Base-by-base conservation (phyloP, 2,797 vertebrate species). In the Florisuga fusca region DNA sequence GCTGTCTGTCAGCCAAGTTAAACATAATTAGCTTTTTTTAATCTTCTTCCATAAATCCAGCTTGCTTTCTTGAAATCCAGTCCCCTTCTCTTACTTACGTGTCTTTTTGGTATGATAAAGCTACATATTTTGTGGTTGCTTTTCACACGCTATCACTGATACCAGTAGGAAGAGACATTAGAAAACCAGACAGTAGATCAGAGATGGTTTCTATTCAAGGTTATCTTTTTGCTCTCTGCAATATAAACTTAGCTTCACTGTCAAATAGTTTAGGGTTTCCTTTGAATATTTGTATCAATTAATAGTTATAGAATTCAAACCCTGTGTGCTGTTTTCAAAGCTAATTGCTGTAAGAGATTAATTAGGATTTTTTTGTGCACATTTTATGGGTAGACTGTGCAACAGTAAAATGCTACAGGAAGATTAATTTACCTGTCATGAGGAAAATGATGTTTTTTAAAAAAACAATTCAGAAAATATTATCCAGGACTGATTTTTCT, bases 1-100 rank as follows among this genome's bases (percentile, higher is more conserved):
- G 88, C 74, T 91, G 84, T 87, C 93, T 86, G 71, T 79, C 91
- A 92, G 96, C 95, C 94, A 96, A 96, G 89, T 77, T 92, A 96
- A 97, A 96, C 89, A 96, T 92, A 95, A 96, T 94, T 94, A 91
- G 84, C 71, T 94, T 93, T 96, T 96, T 96, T 95, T 83, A 93
- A 96, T 96, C 94, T 95, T 93, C 83, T 57, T 91, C 67, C 77
- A 90, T 93, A 96, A 95, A 96, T 94, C 84, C 87, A 92, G 68
- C 83, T 91, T 90, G 57, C 90, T 92, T 88, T 95, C 89, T 92
- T 89, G 89, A 96, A 95, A 91, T 91, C 76, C 92, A 96, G 93
- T 67, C 67, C 53, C 43, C 22, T 94, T 94, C 76, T 91, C 59
- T 69, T 89, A 41, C 77, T 95, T 90, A 94, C 17, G 25, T 91